Evolutionary conservation across 2,797 vertebrate genomes (phyloP), one percentile per base, ranked within the genome.

Genomic region (Serranus cabrilla): DNA sequence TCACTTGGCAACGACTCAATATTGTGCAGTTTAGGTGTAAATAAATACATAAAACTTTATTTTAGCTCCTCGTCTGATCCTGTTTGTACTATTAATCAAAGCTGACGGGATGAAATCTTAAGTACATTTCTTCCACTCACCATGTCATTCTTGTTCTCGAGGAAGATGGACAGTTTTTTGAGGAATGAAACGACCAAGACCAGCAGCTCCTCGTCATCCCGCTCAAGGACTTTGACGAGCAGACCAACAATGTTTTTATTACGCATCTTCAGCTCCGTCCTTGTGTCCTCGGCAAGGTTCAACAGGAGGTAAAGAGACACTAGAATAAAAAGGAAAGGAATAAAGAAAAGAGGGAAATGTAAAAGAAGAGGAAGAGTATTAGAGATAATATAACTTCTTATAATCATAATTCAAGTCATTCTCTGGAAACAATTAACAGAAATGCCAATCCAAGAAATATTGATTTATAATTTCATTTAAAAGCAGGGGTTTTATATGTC

Each of bases 81-180:
- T 54, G 11, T n/a, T 0, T 1, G 0, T 13, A 31, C 4, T 11
- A 23, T 55, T 12, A 17, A 25, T 55, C 17, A 0, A 7, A 7
- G 12, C 18, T 2, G 17, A 16, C 2, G 39, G 55, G 50, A 52
- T 0, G 4, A 42, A 11, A 5, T 37, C 16, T 62, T 2, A 21
- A 34, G 17, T 12, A 20, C 27, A 25, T 47, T 18, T 39, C 16
- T 31, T 21, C 25, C 7, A 43, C 91, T 96, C 93, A 99, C 98
- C 98, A 99, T 99, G 85, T 99, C 98, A 23, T 99, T 99, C 93
- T 99, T 99, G 92, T 99, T 99, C 92, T 99, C 98, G 93, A 99
- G 92, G 84, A 99, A 99, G 88, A 99, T 97, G 83, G 98, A 99
- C 71, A 99, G 97, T 78, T 99, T 99, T 92, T 99, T 99, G 82